A percentile compares a stretch with the other conserved stretches of the same genome.
phyloP scores from a whole-genome alignment of 2,797 vertebrate species.

The Leptodactylus fallax region DNA sequence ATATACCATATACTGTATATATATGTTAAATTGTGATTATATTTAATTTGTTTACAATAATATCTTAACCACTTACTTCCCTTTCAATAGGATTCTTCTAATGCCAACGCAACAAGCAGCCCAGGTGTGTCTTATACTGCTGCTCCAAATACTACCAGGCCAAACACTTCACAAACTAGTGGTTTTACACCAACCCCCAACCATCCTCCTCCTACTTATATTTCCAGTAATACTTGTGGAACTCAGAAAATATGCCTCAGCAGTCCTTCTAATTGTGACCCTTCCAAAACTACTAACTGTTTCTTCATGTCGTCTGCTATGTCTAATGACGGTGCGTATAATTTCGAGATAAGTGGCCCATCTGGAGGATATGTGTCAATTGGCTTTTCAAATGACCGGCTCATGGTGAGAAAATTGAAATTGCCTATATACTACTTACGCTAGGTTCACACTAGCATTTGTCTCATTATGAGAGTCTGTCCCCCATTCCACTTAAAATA shows the following conservation, averaged over 20 bases:
- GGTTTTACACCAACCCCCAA: background rate
- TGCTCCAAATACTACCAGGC: background rate
- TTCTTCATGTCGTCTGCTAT: slow-evolving; percentile 75
- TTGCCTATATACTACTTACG: background rate
- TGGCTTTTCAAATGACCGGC: slow-evolving; percentile 80
- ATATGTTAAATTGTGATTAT: too few species aligned
- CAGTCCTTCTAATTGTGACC: slow-evolving; percentile 73
- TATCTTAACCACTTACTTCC: background rate
- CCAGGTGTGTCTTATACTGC: background rate
- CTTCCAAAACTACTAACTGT: slow-evolving; percentile 68
- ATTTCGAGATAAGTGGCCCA: slow-evolving; percentile 73
- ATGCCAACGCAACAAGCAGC: slow-evolving; percentile 12
- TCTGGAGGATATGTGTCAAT: slow-evolving; percentile 77
- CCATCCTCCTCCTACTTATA: slow-evolving; percentile 17
- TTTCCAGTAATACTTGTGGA: slow-evolving; percentile 72
- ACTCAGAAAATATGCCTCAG: slow-evolving; percentile 77
- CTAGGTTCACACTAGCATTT: too few species aligned
- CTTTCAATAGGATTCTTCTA: background rate
- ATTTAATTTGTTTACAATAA: too few species aligned
- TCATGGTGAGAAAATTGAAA: slow-evolving; percentile 74
- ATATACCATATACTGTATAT: too few species aligned
- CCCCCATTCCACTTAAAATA: too few species aligned
- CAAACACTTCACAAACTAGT: background rate
- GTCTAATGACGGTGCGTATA: slow-evolving; percentile 43
- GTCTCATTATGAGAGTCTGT: too few species aligned